Conservation (phyloP, 1,140 invertebrate species). For the Drosophila nigromelanica region DNA sequence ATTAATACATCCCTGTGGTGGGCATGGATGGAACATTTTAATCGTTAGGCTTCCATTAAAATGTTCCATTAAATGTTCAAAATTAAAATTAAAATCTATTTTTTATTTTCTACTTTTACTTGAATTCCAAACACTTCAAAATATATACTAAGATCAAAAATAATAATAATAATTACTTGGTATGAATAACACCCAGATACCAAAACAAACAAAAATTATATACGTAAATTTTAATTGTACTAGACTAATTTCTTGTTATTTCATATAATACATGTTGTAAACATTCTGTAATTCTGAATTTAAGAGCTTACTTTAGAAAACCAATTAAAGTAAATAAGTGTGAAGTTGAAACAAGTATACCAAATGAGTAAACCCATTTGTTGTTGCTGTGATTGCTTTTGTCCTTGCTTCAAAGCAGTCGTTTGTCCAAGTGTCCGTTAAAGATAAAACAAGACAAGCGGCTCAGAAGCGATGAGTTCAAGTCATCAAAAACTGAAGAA, state of each 20-base stretch:
- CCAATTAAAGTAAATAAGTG: constrained; percentile 28
- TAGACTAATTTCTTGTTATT: not conserved
- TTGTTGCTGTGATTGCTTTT: constrained; percentile 42
- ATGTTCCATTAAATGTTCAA: no score
- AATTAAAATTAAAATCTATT: no score
- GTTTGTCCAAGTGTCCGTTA: constrained; percentile 3
- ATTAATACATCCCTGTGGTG: no score
- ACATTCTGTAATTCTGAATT: not conserved
- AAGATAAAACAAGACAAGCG: constrained; percentile 4
- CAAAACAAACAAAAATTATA: no score
- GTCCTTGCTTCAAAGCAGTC: constrained; percentile 1
- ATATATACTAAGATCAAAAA: no score
- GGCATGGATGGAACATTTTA: no score
- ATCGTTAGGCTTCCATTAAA: no score
- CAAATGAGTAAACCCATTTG: constrained; percentile 8
- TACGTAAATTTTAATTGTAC: no score
- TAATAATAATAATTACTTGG: no score
- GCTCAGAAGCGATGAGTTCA: constrained; percentile 11
- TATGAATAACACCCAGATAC: no score
- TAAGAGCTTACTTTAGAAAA: not conserved
- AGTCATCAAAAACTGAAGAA: constrained; percentile 65
- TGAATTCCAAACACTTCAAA: no score
- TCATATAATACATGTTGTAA: not conserved
- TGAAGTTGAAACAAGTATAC: constrained; percentile 2
- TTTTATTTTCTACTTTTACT: no score